These are phyloP conservation scores for Antennarius maculatus DNA, from an alignment of 2,797 vertebrate genomes.

Conservation along the genomic window DNA sequence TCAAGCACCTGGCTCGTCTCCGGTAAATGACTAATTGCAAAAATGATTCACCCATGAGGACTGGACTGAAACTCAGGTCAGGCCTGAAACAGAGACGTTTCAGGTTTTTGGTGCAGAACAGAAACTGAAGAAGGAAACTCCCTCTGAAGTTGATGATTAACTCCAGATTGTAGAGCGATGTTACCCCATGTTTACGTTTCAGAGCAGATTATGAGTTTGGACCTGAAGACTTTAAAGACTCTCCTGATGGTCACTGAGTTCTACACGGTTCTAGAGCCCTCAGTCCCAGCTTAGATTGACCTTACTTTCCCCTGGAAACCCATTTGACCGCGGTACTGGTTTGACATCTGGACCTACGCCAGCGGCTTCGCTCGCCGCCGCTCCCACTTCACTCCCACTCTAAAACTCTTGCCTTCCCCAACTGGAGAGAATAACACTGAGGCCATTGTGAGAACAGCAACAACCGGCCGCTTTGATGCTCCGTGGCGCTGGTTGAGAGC, in stretches of 20 bases:
- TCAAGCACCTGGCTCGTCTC: conserved; percentile 43
- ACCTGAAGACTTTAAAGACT: neutral
- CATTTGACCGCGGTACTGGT: conserved; percentile 52
- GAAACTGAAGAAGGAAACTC: conserved; percentile 34
- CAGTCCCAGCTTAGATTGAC: conserved; percentile 55
- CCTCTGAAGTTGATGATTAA: conserved; percentile 42
- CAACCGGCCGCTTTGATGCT: conserved; percentile 51
- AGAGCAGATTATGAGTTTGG: conserved; percentile 7
- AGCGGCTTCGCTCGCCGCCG: conserved; percentile 48
- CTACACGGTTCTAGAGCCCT: conserved; percentile 23
- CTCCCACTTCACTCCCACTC: conserved; percentile 52
- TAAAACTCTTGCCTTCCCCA: conserved; percentile 32
- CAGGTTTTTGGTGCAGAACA: conserved; percentile 29
- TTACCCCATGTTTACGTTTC: conserved; percentile 24
- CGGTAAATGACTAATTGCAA: conserved; percentile 49
- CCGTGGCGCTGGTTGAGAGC: conserved; percentile 22
- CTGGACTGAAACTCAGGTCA: conserved; percentile 19
- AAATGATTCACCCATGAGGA: conserved; percentile 46
- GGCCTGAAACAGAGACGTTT: conserved; percentile 30
- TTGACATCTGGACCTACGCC: conserved; percentile 62
- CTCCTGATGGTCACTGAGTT: conserved; percentile 34
- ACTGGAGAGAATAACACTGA: conserved; percentile 54
- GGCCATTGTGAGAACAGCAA: conserved; percentile 43
- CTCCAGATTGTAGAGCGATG: neutral
- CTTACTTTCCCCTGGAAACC: conserved; percentile 67